Evolutionary conservation across 2,888 invertebrate species (phyloP).

Genomic region (Polyploca ridens): DNA sequence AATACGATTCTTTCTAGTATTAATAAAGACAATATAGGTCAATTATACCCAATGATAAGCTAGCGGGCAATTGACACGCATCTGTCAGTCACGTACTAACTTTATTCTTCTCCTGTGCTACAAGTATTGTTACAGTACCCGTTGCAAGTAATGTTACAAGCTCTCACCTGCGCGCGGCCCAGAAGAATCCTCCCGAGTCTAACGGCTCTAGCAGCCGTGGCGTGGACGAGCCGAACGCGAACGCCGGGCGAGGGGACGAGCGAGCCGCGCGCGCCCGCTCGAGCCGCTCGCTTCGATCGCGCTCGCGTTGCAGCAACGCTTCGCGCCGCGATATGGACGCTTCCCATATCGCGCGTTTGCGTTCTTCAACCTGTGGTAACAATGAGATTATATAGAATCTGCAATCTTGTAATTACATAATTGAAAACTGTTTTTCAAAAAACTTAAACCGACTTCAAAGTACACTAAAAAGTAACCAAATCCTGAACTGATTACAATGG

Average conservation of each 20-base stretch:
- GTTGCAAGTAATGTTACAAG: too few species aligned
- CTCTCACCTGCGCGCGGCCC: constrained; percentile 91
- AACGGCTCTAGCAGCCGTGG: constrained; percentile 93
- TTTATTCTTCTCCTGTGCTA: not conserved
- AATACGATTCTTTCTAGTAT: too few species aligned
- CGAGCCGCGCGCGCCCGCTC: constrained; percentile 92
- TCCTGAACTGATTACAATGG: too few species aligned
- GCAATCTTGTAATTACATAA: too few species aligned
- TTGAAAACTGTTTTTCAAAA: too few species aligned
- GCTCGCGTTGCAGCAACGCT: constrained; percentile 93
- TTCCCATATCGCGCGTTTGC: constrained; percentile 94
- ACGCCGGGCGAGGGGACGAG: constrained; percentile 86
- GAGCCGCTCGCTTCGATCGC: constrained; percentile 92
- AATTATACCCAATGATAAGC: not conserved
- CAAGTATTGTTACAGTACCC: not conserved
- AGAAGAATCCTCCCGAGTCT: constrained; percentile 91
- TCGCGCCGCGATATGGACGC: constrained; percentile 94
- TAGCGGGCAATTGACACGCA: not conserved
- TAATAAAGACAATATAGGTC: not conserved
- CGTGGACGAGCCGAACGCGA: constrained; percentile 96
- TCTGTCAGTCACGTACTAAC: too few species aligned
- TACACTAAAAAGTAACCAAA: too few species aligned
- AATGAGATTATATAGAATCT: too few species aligned
- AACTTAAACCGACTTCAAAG: too few species aligned
- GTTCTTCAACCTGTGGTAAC: constrained; percentile 90